Conservation (phyloP, 2,888 invertebrate genomes). For the Drosophila aldrichi region DNA sequence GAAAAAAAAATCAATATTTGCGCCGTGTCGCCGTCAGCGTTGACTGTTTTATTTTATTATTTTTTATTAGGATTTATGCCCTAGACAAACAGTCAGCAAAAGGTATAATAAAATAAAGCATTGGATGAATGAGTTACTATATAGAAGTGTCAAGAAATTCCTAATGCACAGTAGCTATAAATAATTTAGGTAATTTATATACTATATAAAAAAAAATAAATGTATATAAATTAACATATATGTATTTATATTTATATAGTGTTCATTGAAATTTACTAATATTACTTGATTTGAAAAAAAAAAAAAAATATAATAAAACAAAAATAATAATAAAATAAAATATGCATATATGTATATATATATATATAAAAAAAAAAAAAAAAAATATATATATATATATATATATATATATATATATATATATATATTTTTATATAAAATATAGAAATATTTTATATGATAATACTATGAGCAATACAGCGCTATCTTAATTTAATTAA, state of each 20-base stretch:
- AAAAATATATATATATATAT: too few relatives aligned
- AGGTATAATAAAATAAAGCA: neutral
- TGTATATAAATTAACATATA: neutral
- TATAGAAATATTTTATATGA: too few relatives aligned
- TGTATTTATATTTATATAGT: too few relatives aligned
- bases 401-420: too few relatives aligned
- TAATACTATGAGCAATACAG: too few relatives aligned
- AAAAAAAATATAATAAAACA: too few relatives aligned
- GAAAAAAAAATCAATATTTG: slow-evolving; percentile 74
- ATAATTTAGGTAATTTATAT: neutral
- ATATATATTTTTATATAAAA: too few relatives aligned
- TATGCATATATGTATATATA: too few relatives aligned
- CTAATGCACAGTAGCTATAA: neutral
- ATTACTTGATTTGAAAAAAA: too few relatives aligned
- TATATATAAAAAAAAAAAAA: too few relatives aligned
- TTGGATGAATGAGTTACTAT: neutral
- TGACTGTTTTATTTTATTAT: slow-evolving; percentile 22
- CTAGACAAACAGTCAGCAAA: slow-evolving; percentile 2
- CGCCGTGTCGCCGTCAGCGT: slow-evolving; percentile 61
- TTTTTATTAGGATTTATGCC: slow-evolving; percentile 46
- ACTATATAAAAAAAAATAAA: too few relatives aligned
- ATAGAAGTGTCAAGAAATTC: neutral
- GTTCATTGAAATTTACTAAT: neutral
- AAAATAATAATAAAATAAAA: too few relatives aligned
- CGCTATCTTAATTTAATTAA: neutral